Conservation (phyloP, 2,888 invertebrate species). For the Cerastis rubricosa region DNA sequence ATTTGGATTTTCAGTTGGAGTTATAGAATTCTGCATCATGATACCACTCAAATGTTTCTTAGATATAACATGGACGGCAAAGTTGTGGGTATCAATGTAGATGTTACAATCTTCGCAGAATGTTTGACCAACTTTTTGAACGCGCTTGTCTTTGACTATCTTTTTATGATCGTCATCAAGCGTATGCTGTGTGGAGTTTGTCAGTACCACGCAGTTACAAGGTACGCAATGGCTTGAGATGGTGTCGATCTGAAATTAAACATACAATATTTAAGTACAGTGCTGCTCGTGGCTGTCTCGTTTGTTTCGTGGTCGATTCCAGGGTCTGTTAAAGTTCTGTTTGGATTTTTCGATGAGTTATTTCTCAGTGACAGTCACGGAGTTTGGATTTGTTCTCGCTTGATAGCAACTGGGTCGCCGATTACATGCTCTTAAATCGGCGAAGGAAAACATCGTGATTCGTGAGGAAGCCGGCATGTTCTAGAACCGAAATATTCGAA, state of each 20-base stretch:
- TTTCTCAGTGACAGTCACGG: no score
- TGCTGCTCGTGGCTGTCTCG: not conserved
- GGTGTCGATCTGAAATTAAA: conserved; percentile 36
- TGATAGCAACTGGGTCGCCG: no score
- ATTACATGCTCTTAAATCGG: no score
- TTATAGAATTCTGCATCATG: not conserved
- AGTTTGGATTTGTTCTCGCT: no score
- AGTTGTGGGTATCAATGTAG: conserved; percentile 23
- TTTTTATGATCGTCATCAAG: conserved; percentile 13
- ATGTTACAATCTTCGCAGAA: conserved; percentile 29
- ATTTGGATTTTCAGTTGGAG: rapidly evolving
- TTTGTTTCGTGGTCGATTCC: not conserved
- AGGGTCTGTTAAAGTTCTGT: not conserved
- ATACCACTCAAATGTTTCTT: conserved; percentile 1
- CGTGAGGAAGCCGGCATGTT: no score
- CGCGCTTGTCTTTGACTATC: not conserved
- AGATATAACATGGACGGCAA: not conserved
- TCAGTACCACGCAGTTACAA: conserved; percentile 36
- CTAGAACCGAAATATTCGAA: no score
- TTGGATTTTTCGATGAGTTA: not conserved
- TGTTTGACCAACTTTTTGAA: not conserved
- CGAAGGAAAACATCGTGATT: no score
- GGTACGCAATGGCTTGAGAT: conserved; percentile 40
- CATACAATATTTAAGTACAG: not conserved
- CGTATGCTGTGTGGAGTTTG: not conserved